Evolutionary conservation across 1,140 invertebrate species (phyloP).

Genomic region (Condylostylus longicornis): DNA sequence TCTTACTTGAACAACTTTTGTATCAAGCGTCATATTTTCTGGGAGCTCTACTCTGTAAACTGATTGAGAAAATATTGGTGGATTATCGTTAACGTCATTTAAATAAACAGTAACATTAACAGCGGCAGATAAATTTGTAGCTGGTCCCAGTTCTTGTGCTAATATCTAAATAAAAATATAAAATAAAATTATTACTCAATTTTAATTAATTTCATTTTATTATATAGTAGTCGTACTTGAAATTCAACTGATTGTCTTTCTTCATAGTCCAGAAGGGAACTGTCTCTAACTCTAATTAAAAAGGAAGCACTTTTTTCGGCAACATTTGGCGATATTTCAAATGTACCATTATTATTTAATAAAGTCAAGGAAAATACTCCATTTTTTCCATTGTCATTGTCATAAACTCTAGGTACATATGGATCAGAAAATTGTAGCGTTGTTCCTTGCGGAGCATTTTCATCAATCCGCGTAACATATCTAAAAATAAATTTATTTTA

Average conservation of each 20-base stretch:
- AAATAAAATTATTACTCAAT: too few species aligned
- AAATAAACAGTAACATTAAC: conserved; percentile 65
- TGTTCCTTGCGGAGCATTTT: conserved; percentile 69
- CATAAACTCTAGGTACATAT: conserved; percentile 53
- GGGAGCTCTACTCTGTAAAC: conserved; percentile 56
- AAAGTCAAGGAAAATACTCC: conserved; percentile 68
- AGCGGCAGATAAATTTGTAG: conserved; percentile 52
- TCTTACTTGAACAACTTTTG: conserved; percentile 52
- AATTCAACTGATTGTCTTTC: conserved; percentile 51
- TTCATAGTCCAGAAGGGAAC: conserved; percentile 69
- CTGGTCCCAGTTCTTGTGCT: conserved; percentile 61
- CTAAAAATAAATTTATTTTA: conserved; percentile 32
- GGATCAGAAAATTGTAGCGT: conserved; percentile 52
- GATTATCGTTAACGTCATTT: conserved; percentile 80
- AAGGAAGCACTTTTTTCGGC: conserved; percentile 66
- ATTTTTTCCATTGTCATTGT: conserved; percentile 64
- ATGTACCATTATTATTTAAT: conserved; percentile 69
- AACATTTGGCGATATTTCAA: conserved; percentile 77
- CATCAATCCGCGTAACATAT: conserved; percentile 58
- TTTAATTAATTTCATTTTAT: too few species aligned
- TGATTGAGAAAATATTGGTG: conserved; percentile 59
- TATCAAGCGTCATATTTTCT: conserved; percentile 65
- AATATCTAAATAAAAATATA: too few species aligned
- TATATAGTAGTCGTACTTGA: too few species aligned
- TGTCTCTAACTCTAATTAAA: conserved; percentile 67